A percentile compares a stretch with the other conserved stretches of the same genome.
Evolutionary conservation across 1,140 invertebrate species (phyloP).

Genomic region (Geopemphigus sp.): DNA sequence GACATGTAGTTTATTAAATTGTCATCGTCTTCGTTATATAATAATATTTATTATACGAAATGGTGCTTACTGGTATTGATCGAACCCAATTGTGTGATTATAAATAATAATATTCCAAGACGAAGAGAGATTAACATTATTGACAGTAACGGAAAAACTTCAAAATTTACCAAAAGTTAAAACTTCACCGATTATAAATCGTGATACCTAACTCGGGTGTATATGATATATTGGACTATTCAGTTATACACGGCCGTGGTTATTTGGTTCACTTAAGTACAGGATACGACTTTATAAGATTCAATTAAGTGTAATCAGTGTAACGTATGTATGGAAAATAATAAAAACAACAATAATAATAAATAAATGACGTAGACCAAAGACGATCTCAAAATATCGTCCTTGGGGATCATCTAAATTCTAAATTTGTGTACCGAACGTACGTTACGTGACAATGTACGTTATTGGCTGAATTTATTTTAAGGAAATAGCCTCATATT

Average conservation of each 20-base stretch:
- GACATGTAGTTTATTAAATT: no score
- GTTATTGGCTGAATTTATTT: no score
- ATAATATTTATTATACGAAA: no score
- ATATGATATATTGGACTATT: neutral
- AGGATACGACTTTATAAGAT: conserved; percentile 2
- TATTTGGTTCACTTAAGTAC: conserved; percentile 17
- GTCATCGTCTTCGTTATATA: no score
- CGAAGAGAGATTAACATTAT: neutral
- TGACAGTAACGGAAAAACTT: neutral
- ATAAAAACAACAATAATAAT: neutral
- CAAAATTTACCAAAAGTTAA: neutral
- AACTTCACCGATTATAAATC: neutral
- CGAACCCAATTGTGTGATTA: neutral
- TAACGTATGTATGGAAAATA: neutral
- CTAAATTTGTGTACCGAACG: no score
- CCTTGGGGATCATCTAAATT: neutral
- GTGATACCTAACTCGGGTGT: neutral
- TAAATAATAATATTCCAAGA: neutral
- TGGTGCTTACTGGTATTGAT: neutral
- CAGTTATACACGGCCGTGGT: neutral
- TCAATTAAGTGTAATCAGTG: conserved; percentile 19
- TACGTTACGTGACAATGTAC: no score
- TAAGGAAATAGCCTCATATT: no score
- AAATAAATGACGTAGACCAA: neutral
- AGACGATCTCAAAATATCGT: neutral